Base-by-base conservation (phyloP, 2,113 vertebrate genomes). In the Stercorarius parasiticus region DNA sequence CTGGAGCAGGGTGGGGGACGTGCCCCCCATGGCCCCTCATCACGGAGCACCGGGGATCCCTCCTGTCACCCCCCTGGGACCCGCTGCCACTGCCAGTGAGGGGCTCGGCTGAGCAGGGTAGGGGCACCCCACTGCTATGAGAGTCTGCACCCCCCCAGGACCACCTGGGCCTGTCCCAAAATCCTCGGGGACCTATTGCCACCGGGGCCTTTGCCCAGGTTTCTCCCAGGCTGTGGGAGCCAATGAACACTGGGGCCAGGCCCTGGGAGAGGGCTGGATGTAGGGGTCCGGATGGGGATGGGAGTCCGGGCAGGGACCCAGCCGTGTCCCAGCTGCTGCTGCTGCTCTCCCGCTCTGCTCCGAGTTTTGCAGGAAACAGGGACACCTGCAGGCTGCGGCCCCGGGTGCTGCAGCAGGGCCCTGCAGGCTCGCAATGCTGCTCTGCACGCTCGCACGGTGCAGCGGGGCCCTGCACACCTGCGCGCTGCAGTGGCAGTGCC, bases 341-440 rank as follows among this genome's bases (percentile, higher is more conserved):
- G 49, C 19, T 11, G n/a, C 76, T 43, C 4, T 1, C 50, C n/a
- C 1, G 6, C 52, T 49, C 27, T 20, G 19, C 34, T 62, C 25
- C 3, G 6, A 23, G 7, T 45, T 53, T 20, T 2, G 13, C 8
- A 20, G 49, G 40, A 6, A 55, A 52, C 7, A 17, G 80, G 55
- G 66, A 49, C 66, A 40, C n/a, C n/a, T 26, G 32, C 49, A 30
- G 49, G 55, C 67, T 27, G 55, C 9, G 5, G 32, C 69, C 32
- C 49, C 1, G 27, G 13, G 34, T 43, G 74, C 32, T 29, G 56
- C 81, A 11, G 17, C 3, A 5, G 36, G 10, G 30, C 22, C 53
- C 29, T 3, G 50, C 34, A 9, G 4, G 1, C 34, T 47, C 6
- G 6, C 42, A 13, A 6, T 1, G 5, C 1, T 4, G 55, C 55